Evolutionary conservation across 1,140 invertebrate genomes (phyloP), one percentile per base, ranked within the genome.

Genomic region (Caenorhabditis inopinata): DNA sequence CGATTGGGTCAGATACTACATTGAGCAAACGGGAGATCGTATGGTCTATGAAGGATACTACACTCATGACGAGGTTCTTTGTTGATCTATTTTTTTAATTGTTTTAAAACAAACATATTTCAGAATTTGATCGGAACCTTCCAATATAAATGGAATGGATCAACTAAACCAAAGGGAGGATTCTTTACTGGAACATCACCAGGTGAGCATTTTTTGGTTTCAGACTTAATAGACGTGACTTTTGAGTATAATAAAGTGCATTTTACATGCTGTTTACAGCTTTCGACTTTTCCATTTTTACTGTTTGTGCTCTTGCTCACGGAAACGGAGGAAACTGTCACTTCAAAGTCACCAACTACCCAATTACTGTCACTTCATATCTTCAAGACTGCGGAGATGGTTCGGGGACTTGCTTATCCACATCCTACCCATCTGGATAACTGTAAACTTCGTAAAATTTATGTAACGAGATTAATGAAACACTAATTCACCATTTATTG

Each of bases 1-100:
- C 83, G 90, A 91, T 83, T 91, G 90, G 90, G 85, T 90, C 18
- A 89, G 90, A 82, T 90, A 90, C 81, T 91, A 90, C 83, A 83
- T 90, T 12, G 87, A 88, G 73, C 90, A 91, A 79, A 90, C 90
- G 82, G 84, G 83, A 27, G 90, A 89, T 9, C 84, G 89, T 18
- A 89, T 91, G 53, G 85, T 90, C 78, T 91, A 91, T 82, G 85
- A 90, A 81, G 90, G 90, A 12, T 91, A 90, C 82, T 89, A 85
- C 49, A 42, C 25, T 29, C 74, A 87, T 47, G 85, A 86, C 38
- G 79, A 51, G n/a, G 80, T 81, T 25, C n/a, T 35, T 46, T 77
- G 25, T 18, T 78, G n/a, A n/a, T n/a, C 2, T 18, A 35, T 42
- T 53, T n/a, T 29, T 18, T 18, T 0, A 27, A 45, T 4, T 1